These are phyloP conservation scores for Barnardius zonarius DNA, from an alignment of 2,113 vertebrate species.

Conservation along the genomic window DNA sequence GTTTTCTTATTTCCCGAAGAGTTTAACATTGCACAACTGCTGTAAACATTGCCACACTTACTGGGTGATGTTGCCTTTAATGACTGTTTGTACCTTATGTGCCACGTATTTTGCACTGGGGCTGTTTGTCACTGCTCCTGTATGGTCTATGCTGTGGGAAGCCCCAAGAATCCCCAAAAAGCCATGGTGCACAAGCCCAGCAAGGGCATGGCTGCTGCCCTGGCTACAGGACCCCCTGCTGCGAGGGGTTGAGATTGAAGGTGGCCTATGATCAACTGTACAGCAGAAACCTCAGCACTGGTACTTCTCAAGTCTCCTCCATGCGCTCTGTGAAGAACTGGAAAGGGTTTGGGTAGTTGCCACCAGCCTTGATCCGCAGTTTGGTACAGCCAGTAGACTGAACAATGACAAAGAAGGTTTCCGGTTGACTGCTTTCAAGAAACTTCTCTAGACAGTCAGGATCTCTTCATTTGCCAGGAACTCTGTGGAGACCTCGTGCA, in stretches of 20 bases:
- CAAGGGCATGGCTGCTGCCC: background rate
- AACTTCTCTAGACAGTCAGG: background rate
- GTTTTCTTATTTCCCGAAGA: background rate
- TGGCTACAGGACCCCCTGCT: background rate
- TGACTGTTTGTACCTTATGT: background rate
- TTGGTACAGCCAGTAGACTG: background rate
- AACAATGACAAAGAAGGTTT: background rate
- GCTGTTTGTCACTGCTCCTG: background rate
- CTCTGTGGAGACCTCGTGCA: background rate
- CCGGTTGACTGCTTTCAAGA: background rate
- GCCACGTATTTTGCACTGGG: background rate
- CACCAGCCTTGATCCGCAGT: background rate
- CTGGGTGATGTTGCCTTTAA: background rate
- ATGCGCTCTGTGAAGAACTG: fast-evolving
- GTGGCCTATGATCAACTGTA: fast-evolving
- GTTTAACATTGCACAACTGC: background rate
- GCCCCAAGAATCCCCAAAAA: background rate
- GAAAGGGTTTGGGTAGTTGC: background rate
- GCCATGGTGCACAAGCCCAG: background rate
- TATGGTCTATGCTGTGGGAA: background rate
- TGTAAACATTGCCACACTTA: background rate
- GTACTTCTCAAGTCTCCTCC: background rate
- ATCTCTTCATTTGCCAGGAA: background rate
- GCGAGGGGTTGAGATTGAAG: background rate
- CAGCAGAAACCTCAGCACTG: background rate